phyloP scores from a whole-genome alignment of 2,888 invertebrate species.

The Scrobipalpa costella region DNA sequence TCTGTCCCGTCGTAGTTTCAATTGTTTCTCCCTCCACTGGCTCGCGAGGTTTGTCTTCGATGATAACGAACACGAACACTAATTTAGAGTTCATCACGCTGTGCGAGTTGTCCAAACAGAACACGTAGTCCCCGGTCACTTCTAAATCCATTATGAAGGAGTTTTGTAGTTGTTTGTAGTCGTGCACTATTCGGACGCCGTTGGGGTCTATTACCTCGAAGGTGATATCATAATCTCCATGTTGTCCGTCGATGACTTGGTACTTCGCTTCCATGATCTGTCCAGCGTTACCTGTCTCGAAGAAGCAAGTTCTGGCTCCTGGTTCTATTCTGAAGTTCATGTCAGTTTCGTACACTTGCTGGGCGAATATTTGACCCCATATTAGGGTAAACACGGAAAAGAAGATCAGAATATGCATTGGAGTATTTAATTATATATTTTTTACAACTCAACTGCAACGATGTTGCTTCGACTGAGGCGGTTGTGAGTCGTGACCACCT shows the following conservation, averaged over 20 bases:
- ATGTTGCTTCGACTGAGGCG: not conserved
- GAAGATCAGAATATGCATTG: slow-evolving; percentile 35
- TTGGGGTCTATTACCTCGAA: slow-evolving; percentile 86
- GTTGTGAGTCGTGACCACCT: slow-evolving; percentile 7
- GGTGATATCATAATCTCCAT: slow-evolving; percentile 91
- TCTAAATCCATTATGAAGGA: slow-evolving; percentile 82
- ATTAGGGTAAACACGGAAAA: slow-evolving; percentile 33
- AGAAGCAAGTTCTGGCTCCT: slow-evolving; percentile 64
- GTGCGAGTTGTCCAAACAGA: slow-evolving; percentile 94
- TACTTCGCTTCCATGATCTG: slow-evolving; percentile 68
- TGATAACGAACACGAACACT: slow-evolving; percentile 88
- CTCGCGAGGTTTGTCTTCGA: slow-evolving; percentile 77
- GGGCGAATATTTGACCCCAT: slow-evolving; percentile 38
- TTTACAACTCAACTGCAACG: not conserved
- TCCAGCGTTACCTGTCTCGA: slow-evolving; percentile 59
- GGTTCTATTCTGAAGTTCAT: slow-evolving; percentile 66
- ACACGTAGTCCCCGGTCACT: slow-evolving; percentile 86
- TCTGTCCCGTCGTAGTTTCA: slow-evolving; percentile 26
- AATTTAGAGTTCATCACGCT: slow-evolving; percentile 90
- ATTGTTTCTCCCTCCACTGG: slow-evolving; percentile 44
- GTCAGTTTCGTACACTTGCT: slow-evolving; percentile 55
- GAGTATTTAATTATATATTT: slow-evolving; percentile 17
- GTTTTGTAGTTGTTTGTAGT: slow-evolving; percentile 86
- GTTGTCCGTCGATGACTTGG: slow-evolving; percentile 89
- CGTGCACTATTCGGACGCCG: slow-evolving; percentile 81